phyloP scores from a whole-genome alignment of 2,113 vertebrate genomes.

The Tragelaphus strepsiceros region DNA sequence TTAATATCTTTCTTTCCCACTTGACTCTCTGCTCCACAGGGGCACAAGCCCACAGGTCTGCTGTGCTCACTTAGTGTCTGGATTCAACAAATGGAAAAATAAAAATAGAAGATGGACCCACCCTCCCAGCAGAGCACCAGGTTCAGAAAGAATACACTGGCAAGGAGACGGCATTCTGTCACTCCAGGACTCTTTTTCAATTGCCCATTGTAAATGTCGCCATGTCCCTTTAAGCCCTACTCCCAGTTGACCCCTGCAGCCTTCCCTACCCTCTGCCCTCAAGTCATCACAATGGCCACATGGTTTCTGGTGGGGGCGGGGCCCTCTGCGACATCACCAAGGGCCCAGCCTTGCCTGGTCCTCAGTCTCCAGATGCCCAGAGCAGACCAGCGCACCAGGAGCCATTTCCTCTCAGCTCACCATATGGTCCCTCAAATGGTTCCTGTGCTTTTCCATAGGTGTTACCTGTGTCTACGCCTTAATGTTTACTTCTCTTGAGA shows the following conservation, averaged over 20 bases:
- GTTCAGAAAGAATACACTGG: neutral
- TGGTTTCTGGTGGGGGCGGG: neutral
- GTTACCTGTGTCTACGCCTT: neutral
- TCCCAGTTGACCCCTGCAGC: neutral
- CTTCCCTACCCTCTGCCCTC: neutral
- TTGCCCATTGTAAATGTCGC: rapidly evolving
- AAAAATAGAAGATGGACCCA: neutral
- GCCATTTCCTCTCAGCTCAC: neutral
- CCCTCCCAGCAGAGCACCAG: neutral
- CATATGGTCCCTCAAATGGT: neutral
- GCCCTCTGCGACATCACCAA: neutral
- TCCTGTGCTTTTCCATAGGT: neutral
- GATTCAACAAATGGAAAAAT: neutral
- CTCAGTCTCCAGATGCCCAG: neutral
- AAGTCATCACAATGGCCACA: neutral
- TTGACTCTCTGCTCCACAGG: neutral
- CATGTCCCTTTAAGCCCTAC: neutral
- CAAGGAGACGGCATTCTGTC: neutral
- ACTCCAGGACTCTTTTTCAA: neutral
- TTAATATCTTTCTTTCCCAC: neutral
- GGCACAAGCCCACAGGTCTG: neutral
- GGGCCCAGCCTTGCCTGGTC: neutral
- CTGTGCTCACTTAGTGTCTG: neutral
- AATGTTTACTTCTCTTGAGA: neutral
- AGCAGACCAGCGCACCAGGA: neutral